Evolutionary conservation across 2,113 vertebrate species (phyloP), one percentile per base, ranked within the genome.

Genomic region (Limnothrissa miodon): DNA sequence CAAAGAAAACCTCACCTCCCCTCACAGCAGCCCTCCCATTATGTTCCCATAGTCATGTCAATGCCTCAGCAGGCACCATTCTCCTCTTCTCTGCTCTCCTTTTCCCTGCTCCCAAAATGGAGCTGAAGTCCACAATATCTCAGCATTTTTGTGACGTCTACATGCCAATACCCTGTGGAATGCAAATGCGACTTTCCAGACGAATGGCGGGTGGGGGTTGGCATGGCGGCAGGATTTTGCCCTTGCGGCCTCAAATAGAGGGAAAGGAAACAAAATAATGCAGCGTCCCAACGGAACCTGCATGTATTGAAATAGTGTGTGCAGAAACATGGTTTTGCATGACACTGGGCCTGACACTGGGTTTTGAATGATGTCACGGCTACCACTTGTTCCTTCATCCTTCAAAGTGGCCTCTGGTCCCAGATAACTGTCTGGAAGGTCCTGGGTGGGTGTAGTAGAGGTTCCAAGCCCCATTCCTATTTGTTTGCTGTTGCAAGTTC

Each of bases 81-180:
- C 59, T 74, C 33, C 66, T 42, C 42, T 42, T 6, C 53, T 36
- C 66, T 74, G 33, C 15, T 11, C 25, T 33, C 15, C 11, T 15
- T 33, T 29, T 15, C 66, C 29, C 66, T 74, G 29, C 33, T 13
- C 25, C 66, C 33, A 74, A 39, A 36, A 39, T 36, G 66, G 66
- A 74, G 33, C 33, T 11, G 4, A 0, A 74, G 66, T 74, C 66
- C 66, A 11, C 9, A 74, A 33, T 29, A 33, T 74, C 66, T 74
- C 66, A 17, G 66, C 13, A 36, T 36, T 74, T 33, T 33, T 74
- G 29, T 33, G 66, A 74, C 66, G 25, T 36, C 66, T 17, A 15
- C 33, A 74, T 74, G 66, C 29, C 25, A 74, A 33, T 9, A 74
- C 25, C 66, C 66, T 74, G 66, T 74, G 66, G 66, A 74, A 74